Base-by-base conservation (phyloP, 2,113 vertebrate genomes). In the Apus apus region DNA sequence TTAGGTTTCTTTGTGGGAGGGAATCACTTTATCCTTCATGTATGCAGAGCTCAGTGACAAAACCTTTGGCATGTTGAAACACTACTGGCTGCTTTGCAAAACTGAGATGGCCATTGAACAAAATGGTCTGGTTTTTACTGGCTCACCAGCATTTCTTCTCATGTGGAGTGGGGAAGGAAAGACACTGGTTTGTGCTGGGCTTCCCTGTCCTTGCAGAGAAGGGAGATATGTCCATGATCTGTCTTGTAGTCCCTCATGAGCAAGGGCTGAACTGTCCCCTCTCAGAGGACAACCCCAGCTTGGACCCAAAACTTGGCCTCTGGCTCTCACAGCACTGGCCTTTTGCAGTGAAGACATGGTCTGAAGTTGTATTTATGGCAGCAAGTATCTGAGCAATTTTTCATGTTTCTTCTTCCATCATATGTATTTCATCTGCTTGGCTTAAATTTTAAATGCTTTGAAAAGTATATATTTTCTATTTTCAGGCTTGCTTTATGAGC, bases 141-240 rank as follows among this genome's bases (percentile, higher is more conserved):
- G 8, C 50, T 54, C 58, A 20, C 13, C 27, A n/a, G 2, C 23
- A 21, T 26, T 48, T 77, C 4, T 0, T 36, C 30, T 43, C 16
- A 0, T 3, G 43, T 1, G 1, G 18, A 0, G 1, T 6, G 30
- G 27, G 32, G 25, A 66, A 40, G 22, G 56, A 23, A 13, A 27
- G 27, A 6, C 19, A 6, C n/a, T 45, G 50, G 3, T 34, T 70
- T 77, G 27, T 45, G 32, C 26, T 15, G 30, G 12, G 25, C 5
- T 64, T 9, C 11, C 2, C 5, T 2, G 18, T 11, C 23, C 38
- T 17, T 60, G 15, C 1, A 9, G 53, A 48, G 40, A 46, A 38
- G 21, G 57, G 18, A 71, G 10, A 3, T 11, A 8, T 0, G 0
- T n/a, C 25, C 30, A 30, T 38, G 17, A 1, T 72, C 16, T 77